These are phyloP conservation scores for Epinephelus malabaricus DNA, from an alignment of 2,797 vertebrate genomes.

Conservation along the genomic window DNA sequence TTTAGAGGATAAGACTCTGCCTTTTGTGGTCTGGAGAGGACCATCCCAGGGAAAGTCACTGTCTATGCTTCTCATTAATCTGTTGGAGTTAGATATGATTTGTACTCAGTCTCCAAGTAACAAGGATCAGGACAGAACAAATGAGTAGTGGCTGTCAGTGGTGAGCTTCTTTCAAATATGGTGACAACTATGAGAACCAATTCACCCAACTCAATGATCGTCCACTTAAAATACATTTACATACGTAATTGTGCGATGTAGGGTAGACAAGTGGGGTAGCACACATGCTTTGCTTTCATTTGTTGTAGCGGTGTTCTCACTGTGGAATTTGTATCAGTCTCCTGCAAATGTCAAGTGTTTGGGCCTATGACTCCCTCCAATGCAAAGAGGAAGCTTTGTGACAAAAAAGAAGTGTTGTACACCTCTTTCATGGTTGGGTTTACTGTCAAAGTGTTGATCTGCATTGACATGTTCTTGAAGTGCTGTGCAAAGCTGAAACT, in stretches of 20 bases:
- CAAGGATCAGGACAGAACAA: slow-evolving; percentile 55
- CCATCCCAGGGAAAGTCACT: slow-evolving; percentile 3
- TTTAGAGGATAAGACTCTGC: slow-evolving; percentile 22
- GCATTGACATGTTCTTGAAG: slow-evolving; percentile 70
- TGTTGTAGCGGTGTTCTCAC: slow-evolving; percentile 4
- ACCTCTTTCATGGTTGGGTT: slow-evolving; percentile 60
- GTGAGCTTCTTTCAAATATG: slow-evolving; percentile 40
- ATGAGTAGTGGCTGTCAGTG: slow-evolving; percentile 29
- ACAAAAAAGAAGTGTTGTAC: slow-evolving; percentile 39
- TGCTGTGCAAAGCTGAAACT: slow-evolving; percentile 63
- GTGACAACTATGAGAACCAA: slow-evolving; percentile 57
- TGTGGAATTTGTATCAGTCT: slow-evolving; percentile 32
- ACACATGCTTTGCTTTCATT: slow-evolving; percentile 20
- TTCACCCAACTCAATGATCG: slow-evolving; percentile 33
- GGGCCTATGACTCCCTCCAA: slow-evolving; percentile 28
- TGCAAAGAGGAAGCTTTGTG: slow-evolving; percentile 49
- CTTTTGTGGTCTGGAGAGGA: slow-evolving; percentile 3
- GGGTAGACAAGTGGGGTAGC: neutral
- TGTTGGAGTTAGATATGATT: slow-evolving; percentile 56
- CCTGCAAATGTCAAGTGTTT: slow-evolving; percentile 43
- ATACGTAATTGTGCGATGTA: slow-evolving; percentile 7
- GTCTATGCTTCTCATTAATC: neutral
- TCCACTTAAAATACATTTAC: slow-evolving; percentile 45
- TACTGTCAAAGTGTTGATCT: slow-evolving; percentile 73
- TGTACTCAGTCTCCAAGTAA: slow-evolving; percentile 60